Evolutionary conservation across 2,888 invertebrate genomes (phyloP).

Genomic region (Schizotus pectinicornis): DNA sequence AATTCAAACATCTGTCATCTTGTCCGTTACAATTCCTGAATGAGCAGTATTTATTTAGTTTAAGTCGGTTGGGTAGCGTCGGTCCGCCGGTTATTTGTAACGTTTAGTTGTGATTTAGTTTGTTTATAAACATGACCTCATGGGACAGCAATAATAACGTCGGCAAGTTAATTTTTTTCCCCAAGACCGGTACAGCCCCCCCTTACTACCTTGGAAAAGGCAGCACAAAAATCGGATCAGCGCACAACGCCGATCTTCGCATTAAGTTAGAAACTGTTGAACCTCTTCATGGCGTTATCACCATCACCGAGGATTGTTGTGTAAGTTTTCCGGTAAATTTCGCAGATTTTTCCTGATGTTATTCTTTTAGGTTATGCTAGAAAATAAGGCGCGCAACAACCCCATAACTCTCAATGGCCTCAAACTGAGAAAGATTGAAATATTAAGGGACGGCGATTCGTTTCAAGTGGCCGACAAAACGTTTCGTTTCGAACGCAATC

Average conservation of each 20-base stretch:
- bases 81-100: too few relatives aligned
- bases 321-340: neutral
- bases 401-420: neutral
- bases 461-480: neutral
- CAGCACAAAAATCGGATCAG: constrained; percentile 35
- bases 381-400: neutral
- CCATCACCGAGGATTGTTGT: neutral
- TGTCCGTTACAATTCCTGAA: too few relatives aligned
- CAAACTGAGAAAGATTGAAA: constrained; percentile 1
- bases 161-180: too few relatives aligned
- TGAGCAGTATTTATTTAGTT: too few relatives aligned
- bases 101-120: too few relatives aligned
- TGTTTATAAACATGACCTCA: too few relatives aligned
- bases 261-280: constrained; percentile 24
- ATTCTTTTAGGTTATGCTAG: neutral
- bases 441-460: neutral
- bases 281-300: neutral
- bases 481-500: neutral
- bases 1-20: too few relatives aligned
- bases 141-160: too few relatives aligned
- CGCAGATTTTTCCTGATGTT: neutral
- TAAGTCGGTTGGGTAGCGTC: too few relatives aligned
- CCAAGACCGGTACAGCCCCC: too few relatives aligned
- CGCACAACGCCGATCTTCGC: constrained; percentile 35
- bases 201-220: constrained; percentile 28